Conservation (phyloP, 2,888 invertebrate genomes). For the Patella pellucida region DNA sequence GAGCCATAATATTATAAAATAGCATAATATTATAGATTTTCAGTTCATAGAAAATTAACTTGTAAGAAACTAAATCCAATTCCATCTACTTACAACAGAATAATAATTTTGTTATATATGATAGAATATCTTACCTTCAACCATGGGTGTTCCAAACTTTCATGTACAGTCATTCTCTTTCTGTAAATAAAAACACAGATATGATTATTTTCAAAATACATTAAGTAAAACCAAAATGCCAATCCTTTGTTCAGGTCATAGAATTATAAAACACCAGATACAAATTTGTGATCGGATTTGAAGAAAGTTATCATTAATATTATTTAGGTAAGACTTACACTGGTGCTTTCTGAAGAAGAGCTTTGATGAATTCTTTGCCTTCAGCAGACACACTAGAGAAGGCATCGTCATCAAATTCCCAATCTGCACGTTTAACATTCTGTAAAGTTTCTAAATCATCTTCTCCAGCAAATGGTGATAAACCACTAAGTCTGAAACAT, state of each 20-base stretch:
- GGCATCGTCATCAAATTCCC: slow-evolving; percentile 98
- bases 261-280: too few relatives aligned
- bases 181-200: slow-evolving; percentile 72
- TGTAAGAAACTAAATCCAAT: too few relatives aligned
- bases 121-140: slow-evolving; percentile 77
- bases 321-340: slow-evolving; percentile 78
- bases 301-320: too few relatives aligned
- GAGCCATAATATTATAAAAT: neutral
- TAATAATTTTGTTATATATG: too few relatives aligned
- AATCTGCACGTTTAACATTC: slow-evolving; percentile 98
- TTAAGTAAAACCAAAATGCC: too few relatives aligned
- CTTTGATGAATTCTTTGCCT: slow-evolving; percentile 97
- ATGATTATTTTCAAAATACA: too few relatives aligned
- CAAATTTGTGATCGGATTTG: too few relatives aligned
- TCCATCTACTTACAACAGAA: too few relatives aligned
- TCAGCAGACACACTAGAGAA: slow-evolving; percentile 95
- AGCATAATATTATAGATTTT: neutral
- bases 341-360: slow-evolving; percentile 84
- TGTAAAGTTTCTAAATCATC: slow-evolving; percentile 98
- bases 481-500: slow-evolving; percentile 85
- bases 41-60: neutral
- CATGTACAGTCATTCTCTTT: slow-evolving; percentile 98
- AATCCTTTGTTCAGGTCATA: too few relatives aligned
- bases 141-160: slow-evolving; percentile 96
- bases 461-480: slow-evolving; percentile 99